A percentile compares a stretch with the other conserved stretches of the same genome.
Evolutionary conservation across 2,888 invertebrate genomes (phyloP).

Genomic region (Dorcus hopei): DNA sequence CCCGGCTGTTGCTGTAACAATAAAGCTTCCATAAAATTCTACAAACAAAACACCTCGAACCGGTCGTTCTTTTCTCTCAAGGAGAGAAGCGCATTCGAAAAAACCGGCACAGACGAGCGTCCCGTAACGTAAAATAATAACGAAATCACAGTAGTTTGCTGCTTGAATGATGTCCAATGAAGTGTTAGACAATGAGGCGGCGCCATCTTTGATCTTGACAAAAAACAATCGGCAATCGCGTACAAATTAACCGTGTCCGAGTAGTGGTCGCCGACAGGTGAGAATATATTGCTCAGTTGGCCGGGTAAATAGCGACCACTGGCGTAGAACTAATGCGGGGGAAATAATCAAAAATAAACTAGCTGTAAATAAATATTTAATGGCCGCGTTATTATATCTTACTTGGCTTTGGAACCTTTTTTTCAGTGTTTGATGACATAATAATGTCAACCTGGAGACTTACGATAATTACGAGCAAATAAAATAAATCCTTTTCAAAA

Average conservation of each 20-base stretch:
- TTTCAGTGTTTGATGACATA: constrained; percentile 2
- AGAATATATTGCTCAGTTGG: constrained; percentile 36
- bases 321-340: constrained; percentile 33
- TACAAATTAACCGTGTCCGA: constrained; percentile 40
- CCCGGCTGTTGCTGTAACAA: too few species aligned
- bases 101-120: neutral
- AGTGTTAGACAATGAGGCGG: constrained; percentile 33
- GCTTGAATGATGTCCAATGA: constrained; percentile 38
- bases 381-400: constrained; percentile 10
- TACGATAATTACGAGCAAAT: too few species aligned
- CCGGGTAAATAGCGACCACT: constrained; percentile 33
- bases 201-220: constrained; percentile 38
- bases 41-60: neutral
- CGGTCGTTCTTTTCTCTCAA: neutral
- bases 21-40: too few species aligned
- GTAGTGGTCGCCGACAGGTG: constrained; percentile 38
- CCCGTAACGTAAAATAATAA: neutral
- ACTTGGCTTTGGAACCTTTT: neutral
- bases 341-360: constrained; percentile 20
- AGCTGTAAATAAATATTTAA: constrained; percentile 17
- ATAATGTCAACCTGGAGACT: constrained; percentile 12
- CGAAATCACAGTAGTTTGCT: constrained; percentile 28
- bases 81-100: neutral
- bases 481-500: too few species aligned
- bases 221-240: constrained; percentile 35